phyloP scores from a whole-genome alignment of 2,888 invertebrate genomes.

The Phalera bucephala region DNA sequence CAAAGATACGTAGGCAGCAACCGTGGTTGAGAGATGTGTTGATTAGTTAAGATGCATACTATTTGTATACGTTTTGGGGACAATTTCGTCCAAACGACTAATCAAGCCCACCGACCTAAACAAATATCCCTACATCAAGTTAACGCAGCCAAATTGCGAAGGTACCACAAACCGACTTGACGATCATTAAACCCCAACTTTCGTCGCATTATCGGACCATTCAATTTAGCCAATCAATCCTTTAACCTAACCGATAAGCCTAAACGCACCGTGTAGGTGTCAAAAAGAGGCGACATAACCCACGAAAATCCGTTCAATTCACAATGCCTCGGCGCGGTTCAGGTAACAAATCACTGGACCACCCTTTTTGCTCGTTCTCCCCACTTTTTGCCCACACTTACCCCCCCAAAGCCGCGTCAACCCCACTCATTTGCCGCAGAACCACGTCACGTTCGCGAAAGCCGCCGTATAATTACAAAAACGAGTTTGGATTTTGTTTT shows the following conservation, averaged over 20 bases:
- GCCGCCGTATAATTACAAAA: conserved; percentile 51
- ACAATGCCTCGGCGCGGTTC: conserved; percentile 34
- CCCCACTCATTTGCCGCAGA: conserved; percentile 43
- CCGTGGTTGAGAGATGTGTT: too few species aligned
- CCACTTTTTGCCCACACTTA: conserved; percentile 7
- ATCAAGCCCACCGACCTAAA: not conserved
- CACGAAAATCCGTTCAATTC: conserved; percentile 36
- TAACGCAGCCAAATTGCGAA: not conserved
- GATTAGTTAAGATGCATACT: too few species aligned
- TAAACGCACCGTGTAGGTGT: conserved; percentile 36
- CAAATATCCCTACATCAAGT: not conserved
- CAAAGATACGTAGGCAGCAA: too few species aligned
- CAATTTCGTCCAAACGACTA: too few species aligned
- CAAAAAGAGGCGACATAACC: conserved; percentile 38
- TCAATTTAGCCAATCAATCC: conserved; percentile 30
- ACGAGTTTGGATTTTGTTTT: conserved; percentile 39
- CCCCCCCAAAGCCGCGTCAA: conserved; percentile 1
- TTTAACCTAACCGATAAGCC: conserved; percentile 28
- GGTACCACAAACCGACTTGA: not conserved
- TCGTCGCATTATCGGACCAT: conserved; percentile 10
- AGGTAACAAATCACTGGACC: conserved; percentile 43
- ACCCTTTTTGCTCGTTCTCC: conserved; percentile 4
- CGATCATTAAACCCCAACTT: not conserved
- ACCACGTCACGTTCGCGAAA: conserved; percentile 46
- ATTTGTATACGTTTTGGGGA: too few species aligned